Percentiles rank a stretch among this genome's conserved stretches.
Evolutionary conservation across 2,113 vertebrate genomes (phyloP).

Genomic region (Numenius arquata): DNA sequence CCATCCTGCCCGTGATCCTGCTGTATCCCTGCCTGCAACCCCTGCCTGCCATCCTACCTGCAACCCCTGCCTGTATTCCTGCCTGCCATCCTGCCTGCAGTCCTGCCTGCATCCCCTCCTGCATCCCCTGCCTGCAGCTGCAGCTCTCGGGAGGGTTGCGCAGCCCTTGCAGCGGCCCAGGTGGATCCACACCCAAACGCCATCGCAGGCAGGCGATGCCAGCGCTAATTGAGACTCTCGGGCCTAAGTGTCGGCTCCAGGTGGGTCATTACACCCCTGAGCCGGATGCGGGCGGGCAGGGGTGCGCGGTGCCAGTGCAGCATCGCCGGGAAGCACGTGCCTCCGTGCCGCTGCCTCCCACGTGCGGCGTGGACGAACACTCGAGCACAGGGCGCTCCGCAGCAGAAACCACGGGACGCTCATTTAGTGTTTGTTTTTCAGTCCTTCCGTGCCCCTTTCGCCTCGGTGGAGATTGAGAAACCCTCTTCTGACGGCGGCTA

Average conservation of each 20-base stretch:
- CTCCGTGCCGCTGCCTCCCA: neutral
- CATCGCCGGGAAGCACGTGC: rapidly evolving
- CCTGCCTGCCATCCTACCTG: neutral
- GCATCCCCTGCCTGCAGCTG: neutral
- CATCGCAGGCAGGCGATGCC: neutral
- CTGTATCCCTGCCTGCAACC: rapidly evolving
- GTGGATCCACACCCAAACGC: neutral
- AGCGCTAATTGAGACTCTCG: neutral
- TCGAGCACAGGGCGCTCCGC: neutral
- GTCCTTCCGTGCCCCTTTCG: neutral
- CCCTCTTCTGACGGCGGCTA: rapidly evolving
- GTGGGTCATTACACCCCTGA: rapidly evolving
- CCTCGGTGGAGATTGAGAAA: neutral
- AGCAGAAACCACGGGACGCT: neutral
- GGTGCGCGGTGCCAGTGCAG: rapidly evolving
- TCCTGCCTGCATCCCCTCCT: neutral
- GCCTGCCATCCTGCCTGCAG: neutral
- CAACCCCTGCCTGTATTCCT: rapidly evolving
- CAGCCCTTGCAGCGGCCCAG: neutral
- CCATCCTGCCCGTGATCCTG: rapidly evolving
- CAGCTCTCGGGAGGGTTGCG: neutral
- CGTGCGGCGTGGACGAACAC: rapidly evolving
- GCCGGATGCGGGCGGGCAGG: neutral
- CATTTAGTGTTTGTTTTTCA: neutral
- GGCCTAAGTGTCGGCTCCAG: neutral